Base-by-base conservation (phyloP, 2,888 invertebrate species). In the Lasioglossum malachurum region DNA sequence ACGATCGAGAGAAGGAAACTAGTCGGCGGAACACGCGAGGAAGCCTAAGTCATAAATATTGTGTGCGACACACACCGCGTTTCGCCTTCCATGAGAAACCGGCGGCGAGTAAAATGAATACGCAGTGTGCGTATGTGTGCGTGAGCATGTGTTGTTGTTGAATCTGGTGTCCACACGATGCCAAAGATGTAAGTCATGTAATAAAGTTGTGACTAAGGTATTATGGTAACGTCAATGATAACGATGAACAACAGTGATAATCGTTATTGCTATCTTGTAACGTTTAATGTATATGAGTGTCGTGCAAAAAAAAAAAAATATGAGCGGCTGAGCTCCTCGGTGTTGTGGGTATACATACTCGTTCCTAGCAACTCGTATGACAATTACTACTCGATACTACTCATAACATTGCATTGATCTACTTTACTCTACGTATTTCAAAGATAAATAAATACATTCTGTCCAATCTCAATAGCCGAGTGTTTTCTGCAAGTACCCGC, bases 341-440 rank as follows among this genome's bases (percentile, higher is more conserved):
- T 95, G 95, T 95, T 95, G 95, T 95, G 95, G 93, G 94, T 95
- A 94, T 95, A 93, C 94, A 94, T 95, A 94, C 94, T 95, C 94
- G 94, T 95, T 95, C 95, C 94, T 95, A 94, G 94, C 93, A 94
- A 95, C 94, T 95, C 93, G 94, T 95, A 95, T 95, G 95, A 93
- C 92, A 93, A 94, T 94, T 94, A 94, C 92, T 94, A 95, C 92
- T 95, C 95, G 90, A 94, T 95, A 95, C 93, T 94, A 94, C 94
- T 94, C 93, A 94, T 95, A 94, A 94, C 94, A 94, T 95, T 95
- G 94, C 94, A 95, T 94, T 95, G 94, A 94, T 94, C 94, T 94
- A 94, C 93, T 94, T 95, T 94, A 95, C 93, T 95, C 94, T 95
- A 95, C 93, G 94, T 94, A 94, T 93, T 94, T 94, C 92, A 94